Percentiles rank a stretch among this genome's conserved stretches.
Conservation (phyloP, 2,797 vertebrate genomes). For the Sebastes miniatus region DNA sequence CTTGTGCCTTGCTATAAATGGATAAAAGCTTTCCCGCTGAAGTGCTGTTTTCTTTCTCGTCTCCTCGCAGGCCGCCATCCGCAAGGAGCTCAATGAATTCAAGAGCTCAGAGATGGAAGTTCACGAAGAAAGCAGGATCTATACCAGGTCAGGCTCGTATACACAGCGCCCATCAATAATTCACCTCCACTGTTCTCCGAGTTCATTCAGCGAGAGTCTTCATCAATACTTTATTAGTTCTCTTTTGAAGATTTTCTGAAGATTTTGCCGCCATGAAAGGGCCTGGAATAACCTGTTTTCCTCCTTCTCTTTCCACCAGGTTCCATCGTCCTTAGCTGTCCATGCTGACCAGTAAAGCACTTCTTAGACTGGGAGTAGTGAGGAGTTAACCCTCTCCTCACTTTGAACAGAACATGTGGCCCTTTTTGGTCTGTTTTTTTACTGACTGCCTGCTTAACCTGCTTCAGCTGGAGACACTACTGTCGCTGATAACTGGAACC, state of each 20-base stretch:
- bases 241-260: not conserved
- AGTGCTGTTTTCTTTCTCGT: conserved; percentile 22
- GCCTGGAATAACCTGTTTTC: not conserved
- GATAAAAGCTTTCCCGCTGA: conserved; percentile 3
- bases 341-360: conserved; percentile 11
- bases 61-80: conserved; percentile 90
- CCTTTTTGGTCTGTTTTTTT: not conserved
- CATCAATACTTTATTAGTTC: conserved; percentile 11
- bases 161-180: conserved; percentile 33
- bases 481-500: conserved; percentile 12
- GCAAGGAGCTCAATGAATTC: conserved; percentile 97
- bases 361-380: conserved; percentile 5
- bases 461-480: not conserved
- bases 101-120: conserved; percentile 99
- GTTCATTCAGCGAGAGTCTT: conserved; percentile 9
- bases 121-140: conserved; percentile 93
- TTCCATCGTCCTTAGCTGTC: conserved; percentile 91
- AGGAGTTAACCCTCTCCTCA: not conserved
- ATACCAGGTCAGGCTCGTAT: conserved; percentile 86
- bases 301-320: conserved; percentile 68
- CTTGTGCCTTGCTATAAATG: not conserved
- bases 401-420: not conserved
- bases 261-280: not conserved
- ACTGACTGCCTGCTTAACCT: conserved; percentile 3
- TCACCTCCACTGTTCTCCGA: conserved; percentile 2